Evolutionary conservation across 2,797 vertebrate species (phyloP), one percentile per base, ranked within the genome.

Genomic region (Corythornis leucogaster): DNA sequence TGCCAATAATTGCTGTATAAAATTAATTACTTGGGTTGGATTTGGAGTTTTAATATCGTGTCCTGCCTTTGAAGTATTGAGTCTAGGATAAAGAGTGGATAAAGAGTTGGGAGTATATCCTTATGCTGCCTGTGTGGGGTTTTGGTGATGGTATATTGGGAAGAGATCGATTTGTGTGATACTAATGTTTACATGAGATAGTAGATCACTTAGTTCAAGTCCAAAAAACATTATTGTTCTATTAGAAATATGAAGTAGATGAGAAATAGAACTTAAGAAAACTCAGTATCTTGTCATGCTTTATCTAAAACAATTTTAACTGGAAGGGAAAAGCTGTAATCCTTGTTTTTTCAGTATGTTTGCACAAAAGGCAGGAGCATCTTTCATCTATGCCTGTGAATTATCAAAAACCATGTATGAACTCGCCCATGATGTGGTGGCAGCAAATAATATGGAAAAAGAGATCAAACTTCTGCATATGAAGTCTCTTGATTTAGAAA

Each of bases 391-490:
- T 26, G 99, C 99, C 91, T 99, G 99, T 22, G 99, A 99, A 71
- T 97, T 99, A 51, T 99, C 99, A 4, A 99, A 99, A 98, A 99
- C 99, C 5, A 99, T 99, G 99, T 99, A 98, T 80, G 98, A 99
- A 63, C 95, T 99, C 95, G 99, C 99, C 73, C 92, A 98, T 80
- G 99, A 99, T 85, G 98, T 99, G 64, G 90, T 99, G 78, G 94
- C 98, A 21, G 98, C 99, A 62, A 99, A 99, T 63, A 97, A 98
- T 28, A 99, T 99, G 98, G 98, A 98, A 31, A 96, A 96, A 19
- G 96, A 97, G 73, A 99, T 99, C 95, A 98, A 97, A 91, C 98
- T 99, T 89, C 94, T 99, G 45, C 99, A 99, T 89, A 98, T 98
- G 98, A 99, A 99, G 96, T 99, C 99, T 16, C 96, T 99, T 57